A percentile compares a stretch with the other conserved stretches of the same genome.
Evolutionary conservation across 2,797 vertebrate species (phyloP).

Genomic region (Brotula barbata): DNA sequence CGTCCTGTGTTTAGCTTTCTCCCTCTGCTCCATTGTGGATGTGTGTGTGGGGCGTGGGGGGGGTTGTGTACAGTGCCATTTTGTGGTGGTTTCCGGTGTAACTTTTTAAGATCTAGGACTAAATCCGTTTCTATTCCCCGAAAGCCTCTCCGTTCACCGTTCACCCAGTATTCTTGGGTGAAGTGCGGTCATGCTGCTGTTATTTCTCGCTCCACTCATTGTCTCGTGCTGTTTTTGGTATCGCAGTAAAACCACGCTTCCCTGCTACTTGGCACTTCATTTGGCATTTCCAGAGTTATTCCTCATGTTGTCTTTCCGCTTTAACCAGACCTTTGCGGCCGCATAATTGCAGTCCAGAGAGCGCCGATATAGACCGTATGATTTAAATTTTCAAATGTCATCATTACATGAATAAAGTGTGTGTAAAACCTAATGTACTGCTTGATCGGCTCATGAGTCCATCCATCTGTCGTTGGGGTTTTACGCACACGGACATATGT

Average conservation of each 20-base stretch:
- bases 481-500: constrained; percentile 24
- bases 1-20: constrained; percentile 3
- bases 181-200: constrained; percentile 16
- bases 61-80: too few species aligned
- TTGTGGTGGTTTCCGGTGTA: too few species aligned
- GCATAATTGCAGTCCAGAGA: constrained; percentile 55
- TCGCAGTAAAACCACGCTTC: constrained; percentile 46
- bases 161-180: constrained; percentile 14
- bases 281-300: constrained; percentile 58
- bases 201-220: constrained; percentile 46
- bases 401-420: constrained; percentile 59
- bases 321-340: constrained; percentile 62
- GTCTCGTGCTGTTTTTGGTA: constrained; percentile 43
- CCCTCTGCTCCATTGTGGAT: not conserved
- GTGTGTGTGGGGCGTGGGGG: not conserved
- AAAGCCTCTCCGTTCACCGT: constrained; percentile 32
- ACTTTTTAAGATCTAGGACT: constrained; percentile 1
- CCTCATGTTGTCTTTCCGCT: constrained; percentile 35
- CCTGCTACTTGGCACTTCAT: constrained; percentile 60
- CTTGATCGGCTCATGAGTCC: too few species aligned
- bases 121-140: not conserved
- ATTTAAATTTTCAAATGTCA: constrained; percentile 60
- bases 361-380: constrained; percentile 43
- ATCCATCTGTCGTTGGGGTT: constrained; percentile 39
- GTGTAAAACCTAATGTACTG: constrained; percentile 52